Base-by-base conservation (phyloP, 2,113 vertebrate species). In the Platanista minor region DNA sequence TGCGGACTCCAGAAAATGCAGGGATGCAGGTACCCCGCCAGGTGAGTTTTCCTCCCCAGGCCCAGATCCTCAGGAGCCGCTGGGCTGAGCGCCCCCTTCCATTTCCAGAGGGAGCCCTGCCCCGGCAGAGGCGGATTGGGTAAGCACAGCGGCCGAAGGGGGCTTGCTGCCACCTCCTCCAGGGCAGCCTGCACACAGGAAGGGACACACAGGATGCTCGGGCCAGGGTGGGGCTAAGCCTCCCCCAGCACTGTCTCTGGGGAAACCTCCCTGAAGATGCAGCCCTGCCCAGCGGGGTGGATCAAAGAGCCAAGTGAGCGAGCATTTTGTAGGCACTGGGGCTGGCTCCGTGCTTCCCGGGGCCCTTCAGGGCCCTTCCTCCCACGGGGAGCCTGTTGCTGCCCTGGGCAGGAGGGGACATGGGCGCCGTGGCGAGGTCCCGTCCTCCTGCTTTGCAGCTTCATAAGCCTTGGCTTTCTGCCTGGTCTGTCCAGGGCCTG, bases 381-480 rank as follows among this genome's bases (percentile, higher is more conserved):
- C n/a, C 92, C 77, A 72, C 29, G 0, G 81, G 62, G 43, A 1
- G 11, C 85, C 80, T 20, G 21, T 21, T 52, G 74, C 72, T 75
- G 31, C 41, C n/a, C 41, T 27, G 39, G 20, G 9, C 39, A 31
- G 31, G 13, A 17, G 10, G 71, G n/a, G 14, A 17, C 17, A 64
- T 1, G 15, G 1, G 4, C 4, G 8, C 36, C 1, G 1, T 5
- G 49, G 8, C 1, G 2, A n/a, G 36, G 15, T 3, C 2, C 5
- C 1, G 17, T 25, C 74, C 11, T 66, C 25, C 39, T 66, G 36
- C 39, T 75, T 61, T 12, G 2, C 0, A 10, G 39, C 29, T 69
- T 57, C 11, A 1, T 20, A 4, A 13, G 18, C 25, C 59, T 78
- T 15, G 41, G 29, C 75, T 39, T 93, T 33, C 59, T 62, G n/a